These are phyloP conservation scores for Hartigia nigra DNA, from an alignment of 2,888 invertebrate species.

Conservation along the genomic window DNA sequence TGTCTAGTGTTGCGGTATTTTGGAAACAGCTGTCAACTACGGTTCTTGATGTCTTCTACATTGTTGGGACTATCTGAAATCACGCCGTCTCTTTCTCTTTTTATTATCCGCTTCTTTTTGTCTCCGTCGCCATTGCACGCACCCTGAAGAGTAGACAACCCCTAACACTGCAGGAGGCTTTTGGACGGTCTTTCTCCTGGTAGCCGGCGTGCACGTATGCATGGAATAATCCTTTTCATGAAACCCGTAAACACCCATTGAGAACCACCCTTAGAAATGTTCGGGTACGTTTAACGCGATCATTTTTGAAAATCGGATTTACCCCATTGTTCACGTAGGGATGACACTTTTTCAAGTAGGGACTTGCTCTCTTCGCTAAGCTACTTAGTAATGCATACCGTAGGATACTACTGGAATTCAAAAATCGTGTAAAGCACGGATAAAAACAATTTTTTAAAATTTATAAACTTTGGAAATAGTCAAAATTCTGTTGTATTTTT, in stretches of 20 bases:
- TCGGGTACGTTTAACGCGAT: conserved; percentile 60
- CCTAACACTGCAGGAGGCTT: conserved; percentile 1
- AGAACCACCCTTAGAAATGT: conserved; percentile 45
- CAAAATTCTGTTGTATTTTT: conserved; percentile 3
- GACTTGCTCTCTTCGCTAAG: conserved; percentile 37
- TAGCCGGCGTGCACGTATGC: not conserved
- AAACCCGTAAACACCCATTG: conserved; percentile 54
- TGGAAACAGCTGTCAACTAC: conserved; percentile 3
- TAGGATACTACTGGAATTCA: conserved; percentile 12
- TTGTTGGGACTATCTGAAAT: conserved; percentile 12
- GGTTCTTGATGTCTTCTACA: conserved; percentile 7
- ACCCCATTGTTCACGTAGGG: conserved; percentile 47
- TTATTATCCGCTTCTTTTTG: not conserved
- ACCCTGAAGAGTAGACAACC: conserved; percentile 22
- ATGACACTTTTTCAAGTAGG: conserved; percentile 46
- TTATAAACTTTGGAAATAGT: not conserved
- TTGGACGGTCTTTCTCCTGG: not conserved
- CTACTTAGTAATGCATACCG: conserved; percentile 57
- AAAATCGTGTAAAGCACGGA: not conserved
- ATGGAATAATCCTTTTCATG: conserved; percentile 48
- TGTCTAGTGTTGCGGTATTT: not conserved
- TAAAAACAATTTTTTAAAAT: not conserved
- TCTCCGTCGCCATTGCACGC: not conserved
- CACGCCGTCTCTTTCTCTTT: conserved; percentile 20
- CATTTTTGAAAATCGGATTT: conserved; percentile 61